A percentile compares a stretch with the other conserved stretches of the same genome.
phyloP scores from a whole-genome alignment of 2,797 vertebrate genomes.

The Percopsis omiscomaycus region DNA sequence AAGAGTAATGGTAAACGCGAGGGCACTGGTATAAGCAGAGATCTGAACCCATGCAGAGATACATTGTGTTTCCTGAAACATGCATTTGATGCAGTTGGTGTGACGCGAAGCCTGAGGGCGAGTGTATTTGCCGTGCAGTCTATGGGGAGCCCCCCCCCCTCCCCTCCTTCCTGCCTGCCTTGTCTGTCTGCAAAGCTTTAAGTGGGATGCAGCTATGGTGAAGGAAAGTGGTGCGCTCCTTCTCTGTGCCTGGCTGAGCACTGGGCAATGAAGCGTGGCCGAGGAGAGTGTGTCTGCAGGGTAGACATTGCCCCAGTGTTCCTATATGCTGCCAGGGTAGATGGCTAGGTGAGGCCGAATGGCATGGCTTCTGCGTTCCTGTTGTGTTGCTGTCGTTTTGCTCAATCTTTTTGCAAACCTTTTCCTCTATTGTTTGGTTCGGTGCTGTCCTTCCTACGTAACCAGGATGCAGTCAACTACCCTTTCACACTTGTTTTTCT shows the following conservation, averaged over 20 bases:
- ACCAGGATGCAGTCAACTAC: conserved; percentile 18
- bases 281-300: conserved; percentile 77
- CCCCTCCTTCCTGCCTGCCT: too few relatives aligned
- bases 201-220: conserved; percentile 61
- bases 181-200: conserved; percentile 46
- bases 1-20: too few relatives aligned
- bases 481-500: not conserved
- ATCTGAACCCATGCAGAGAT: not conserved
- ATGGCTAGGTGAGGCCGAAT: conserved; percentile 74
- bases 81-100: conserved; percentile 47
- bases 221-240: conserved; percentile 75
- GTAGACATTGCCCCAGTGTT: conserved; percentile 75
- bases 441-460: conserved; percentile 17
- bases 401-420: conserved; percentile 39
- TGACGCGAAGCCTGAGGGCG: conserved; percentile 69
- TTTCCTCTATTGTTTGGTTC: conserved; percentile 25
- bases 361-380: conserved; percentile 67
- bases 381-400: conserved; percentile 67
- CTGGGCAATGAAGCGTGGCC: conserved; percentile 78
- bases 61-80: conserved; percentile 28
- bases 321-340: conserved; percentile 73
- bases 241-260: conserved; percentile 77
- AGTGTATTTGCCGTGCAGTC: conserved; percentile 50
- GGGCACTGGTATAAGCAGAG: too few relatives aligned
- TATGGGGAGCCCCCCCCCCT: conserved; percentile 7